A percentile compares a stretch with the other conserved stretches of the same genome.
phyloP scores from a whole-genome alignment of 2,888 invertebrate species.

The Apamea epomidion region DNA sequence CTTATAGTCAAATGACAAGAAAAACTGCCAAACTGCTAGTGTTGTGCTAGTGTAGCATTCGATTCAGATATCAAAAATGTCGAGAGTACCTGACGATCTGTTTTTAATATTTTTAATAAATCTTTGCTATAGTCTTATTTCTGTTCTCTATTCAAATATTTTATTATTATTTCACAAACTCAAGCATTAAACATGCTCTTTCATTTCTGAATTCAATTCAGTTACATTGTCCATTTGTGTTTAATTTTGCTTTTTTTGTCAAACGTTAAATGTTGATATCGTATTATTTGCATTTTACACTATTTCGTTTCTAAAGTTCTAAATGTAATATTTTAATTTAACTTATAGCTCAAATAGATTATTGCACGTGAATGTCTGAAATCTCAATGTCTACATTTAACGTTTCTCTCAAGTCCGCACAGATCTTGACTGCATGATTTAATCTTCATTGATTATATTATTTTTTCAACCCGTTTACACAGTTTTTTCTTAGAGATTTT shows the following conservation, averaged over 20 bases:
- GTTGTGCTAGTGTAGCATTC: background rate
- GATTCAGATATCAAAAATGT: slow-evolving; percentile 26
- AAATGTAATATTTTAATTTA: background rate
- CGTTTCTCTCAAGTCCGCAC: slow-evolving; percentile 54
- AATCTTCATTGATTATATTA: background rate
- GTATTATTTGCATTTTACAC: slow-evolving; percentile 16
- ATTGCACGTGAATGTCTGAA: slow-evolving; percentile 5
- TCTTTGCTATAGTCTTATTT: background rate
- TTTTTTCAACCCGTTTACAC: background rate
- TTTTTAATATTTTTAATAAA: background rate
- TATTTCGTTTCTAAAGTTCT: background rate
- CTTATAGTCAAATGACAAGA: background rate
- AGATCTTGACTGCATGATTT: slow-evolving; percentile 52
- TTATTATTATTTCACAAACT: slow-evolving; percentile 46
- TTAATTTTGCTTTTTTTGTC: slow-evolving; percentile 55
- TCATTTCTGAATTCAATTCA: slow-evolving; percentile 43
- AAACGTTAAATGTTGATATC: slow-evolving; percentile 58
- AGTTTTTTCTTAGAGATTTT: background rate
- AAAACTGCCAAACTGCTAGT: slow-evolving; percentile 24
- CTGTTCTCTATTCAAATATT: slow-evolving; percentile 2
- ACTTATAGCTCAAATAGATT: background rate
- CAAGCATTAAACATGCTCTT: slow-evolving; percentile 46
- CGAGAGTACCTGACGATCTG: background rate
- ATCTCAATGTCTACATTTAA: slow-evolving; percentile 61
- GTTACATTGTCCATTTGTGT: slow-evolving; percentile 57